Base-by-base conservation (phyloP, 2,888 invertebrate genomes). In the Brenthis hecate region DNA sequence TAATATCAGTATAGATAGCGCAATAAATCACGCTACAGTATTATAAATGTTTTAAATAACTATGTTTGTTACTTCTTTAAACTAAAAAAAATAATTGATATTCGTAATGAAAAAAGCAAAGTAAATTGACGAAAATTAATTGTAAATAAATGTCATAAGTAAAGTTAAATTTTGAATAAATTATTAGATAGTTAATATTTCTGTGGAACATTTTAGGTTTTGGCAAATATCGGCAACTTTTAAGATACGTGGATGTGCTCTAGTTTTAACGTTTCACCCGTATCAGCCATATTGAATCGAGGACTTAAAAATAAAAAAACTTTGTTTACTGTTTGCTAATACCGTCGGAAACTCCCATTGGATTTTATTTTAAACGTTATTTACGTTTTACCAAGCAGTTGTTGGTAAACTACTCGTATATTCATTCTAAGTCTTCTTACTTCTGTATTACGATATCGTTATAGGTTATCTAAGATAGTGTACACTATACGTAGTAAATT, bases 201-300 rank as follows among this genome's bases (percentile, higher is more conserved):
- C 43, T 16, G 6, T 36, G 13, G 4, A 32, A 53, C n/a, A 32
- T 50, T 51, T 51, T 51, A 51, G 51, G 5, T 36, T 62, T 13
- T 19, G 51, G 53, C 16, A 53, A 36, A 14, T 11, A 11, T 16
- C 6, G 6, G 8, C 28, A 54, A 54, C 3, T 50, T 48, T 47
- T 8, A 55, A 60, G 60, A 54, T 53, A 57, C 36, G 51, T 65
- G 48, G 23, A 48, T 55, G 19, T 66, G 47, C 53, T 47, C 56
- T 23, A 68, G 68, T 68, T 67, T 65, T 48, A 65, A 53, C 60
- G 53, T 56, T 50, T 53, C 50, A 58, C 70, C 70, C 70, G 67
- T 54, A 70, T 64, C 65, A 57, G 56, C 60, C 64, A 60, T 65
- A 70, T 70, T 61, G 65, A 67, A 67, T 56, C 14, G 8, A 23